Evolutionary conservation across 53 echinoderm and acorn worm genomes (phyloP).

Genomic region (Stichopus horrens): DNA sequence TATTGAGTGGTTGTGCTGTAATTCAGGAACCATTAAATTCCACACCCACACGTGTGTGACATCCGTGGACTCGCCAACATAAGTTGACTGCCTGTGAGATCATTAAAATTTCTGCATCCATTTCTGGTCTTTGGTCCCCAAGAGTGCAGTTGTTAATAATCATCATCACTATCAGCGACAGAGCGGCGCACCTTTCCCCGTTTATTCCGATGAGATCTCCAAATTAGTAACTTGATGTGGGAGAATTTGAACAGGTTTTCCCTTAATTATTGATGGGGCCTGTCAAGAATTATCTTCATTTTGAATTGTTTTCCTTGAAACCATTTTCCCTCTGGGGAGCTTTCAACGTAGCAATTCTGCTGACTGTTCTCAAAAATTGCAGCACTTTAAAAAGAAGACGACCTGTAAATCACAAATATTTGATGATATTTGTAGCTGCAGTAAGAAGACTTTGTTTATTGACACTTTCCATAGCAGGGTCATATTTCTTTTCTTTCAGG

Average conservation of each 20-base stretch:
- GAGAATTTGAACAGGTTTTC: not conserved
- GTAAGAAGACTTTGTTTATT: not conserved
- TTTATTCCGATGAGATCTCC: not conserved
- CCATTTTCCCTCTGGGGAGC: not conserved
- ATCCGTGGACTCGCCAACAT: no score
- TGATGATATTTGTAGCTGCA: not conserved
- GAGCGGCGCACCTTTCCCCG: not conserved
- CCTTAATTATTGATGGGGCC: not conserved
- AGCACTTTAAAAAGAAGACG: not conserved
- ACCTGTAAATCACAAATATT: not conserved
- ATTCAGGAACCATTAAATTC: no score
- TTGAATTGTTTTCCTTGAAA: not conserved
- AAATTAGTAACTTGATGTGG: not conserved
- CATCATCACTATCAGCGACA: no score
- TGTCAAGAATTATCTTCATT: not conserved
- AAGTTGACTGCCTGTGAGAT: no score
- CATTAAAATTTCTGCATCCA: no score
- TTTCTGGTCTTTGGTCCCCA: no score
- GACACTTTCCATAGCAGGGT: not conserved
- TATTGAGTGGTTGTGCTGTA: no score
- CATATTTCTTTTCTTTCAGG: no score
- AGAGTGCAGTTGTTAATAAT: no score
- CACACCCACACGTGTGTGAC: no score
- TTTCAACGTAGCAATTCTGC: not conserved
- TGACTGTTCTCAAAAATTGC: not conserved